A percentile compares a stretch with the other conserved stretches of the same genome.
Evolutionary conservation across 2,113 vertebrate genomes (phyloP).

Genomic region (Galeopterus variegatus): DNA sequence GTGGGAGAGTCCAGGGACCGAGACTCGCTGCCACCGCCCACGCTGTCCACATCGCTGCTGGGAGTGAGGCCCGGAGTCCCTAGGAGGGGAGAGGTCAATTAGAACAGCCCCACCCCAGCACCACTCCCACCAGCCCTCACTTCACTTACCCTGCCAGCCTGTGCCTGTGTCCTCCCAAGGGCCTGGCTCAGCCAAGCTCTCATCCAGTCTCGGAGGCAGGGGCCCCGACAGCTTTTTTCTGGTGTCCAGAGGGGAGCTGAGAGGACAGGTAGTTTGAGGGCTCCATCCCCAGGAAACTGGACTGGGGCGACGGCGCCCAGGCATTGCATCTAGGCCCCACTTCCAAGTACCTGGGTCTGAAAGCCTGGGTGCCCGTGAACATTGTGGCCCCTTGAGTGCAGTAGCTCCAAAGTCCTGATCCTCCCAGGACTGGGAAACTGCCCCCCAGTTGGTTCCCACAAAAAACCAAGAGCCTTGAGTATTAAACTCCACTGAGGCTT

Average conservation of each 20-base stretch:
- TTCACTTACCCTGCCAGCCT: slow-evolving; percentile 50
- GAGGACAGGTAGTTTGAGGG: not conserved
- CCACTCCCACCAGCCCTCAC: rapidly evolving
- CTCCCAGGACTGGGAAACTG: not conserved
- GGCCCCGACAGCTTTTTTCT: slow-evolving; percentile 66
- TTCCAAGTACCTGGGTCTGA: not conserved
- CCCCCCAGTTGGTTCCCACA: not conserved
- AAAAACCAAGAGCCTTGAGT: not conserved
- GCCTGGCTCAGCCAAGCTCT: slow-evolving; percentile 9
- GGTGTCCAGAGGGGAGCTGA: slow-evolving; percentile 73
- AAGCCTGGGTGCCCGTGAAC: not conserved
- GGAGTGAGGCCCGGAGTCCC: slow-evolving; percentile 22
- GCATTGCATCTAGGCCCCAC: not conserved
- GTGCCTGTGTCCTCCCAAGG: slow-evolving; percentile 68
- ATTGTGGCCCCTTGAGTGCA: not conserved
- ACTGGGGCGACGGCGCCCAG: not conserved
- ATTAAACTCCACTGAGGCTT: not conserved
- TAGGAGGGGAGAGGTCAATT: not conserved
- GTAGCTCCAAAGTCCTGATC: not conserved
- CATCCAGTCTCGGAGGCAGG: slow-evolving; percentile 48
- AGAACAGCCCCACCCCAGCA: not conserved
- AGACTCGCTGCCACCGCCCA: slow-evolving; percentile 92
- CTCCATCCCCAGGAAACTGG: not conserved
- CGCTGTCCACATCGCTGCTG: slow-evolving; percentile 89
- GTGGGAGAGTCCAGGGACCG: slow-evolving; percentile 88